phyloP scores from a whole-genome alignment of 1,140 invertebrate genomes.

The Diachasmimorpha longicaudata region DNA sequence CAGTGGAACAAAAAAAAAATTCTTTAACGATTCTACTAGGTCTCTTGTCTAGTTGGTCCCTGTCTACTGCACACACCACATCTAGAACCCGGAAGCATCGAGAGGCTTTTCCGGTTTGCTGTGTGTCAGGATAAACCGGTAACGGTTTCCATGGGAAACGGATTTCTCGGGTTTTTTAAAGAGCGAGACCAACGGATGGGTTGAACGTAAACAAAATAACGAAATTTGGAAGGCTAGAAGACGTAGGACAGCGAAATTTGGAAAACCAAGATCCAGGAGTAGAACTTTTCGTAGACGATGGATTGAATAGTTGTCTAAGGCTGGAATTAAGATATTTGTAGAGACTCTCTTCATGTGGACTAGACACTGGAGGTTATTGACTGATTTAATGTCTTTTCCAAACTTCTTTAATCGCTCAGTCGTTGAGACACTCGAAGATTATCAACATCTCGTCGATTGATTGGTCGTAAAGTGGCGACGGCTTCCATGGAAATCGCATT shows the following conservation, averaged over 20 bases:
- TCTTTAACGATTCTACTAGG: background rate
- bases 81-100: slow-evolving; percentile 48
- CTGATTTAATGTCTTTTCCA: no score
- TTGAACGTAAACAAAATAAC: background rate
- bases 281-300: no score
- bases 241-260: no score
- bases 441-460: no score
- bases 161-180: background rate
- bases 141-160: slow-evolving; percentile 51
- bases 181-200: background rate
- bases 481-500: slow-evolving; percentile 49
- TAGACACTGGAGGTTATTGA: no score
- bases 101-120: slow-evolving; percentile 31
- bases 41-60: slow-evolving; percentile 4
- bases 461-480: slow-evolving; percentile 44
- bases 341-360: no score
- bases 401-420: no score
- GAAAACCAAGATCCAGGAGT: no score
- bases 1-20: background rate
- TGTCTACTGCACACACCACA: slow-evolving; percentile 29
- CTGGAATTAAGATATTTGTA: no score
- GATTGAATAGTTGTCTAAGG: no score
- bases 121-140: slow-evolving; percentile 35
- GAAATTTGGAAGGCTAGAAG: no score
- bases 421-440: no score